Evolutionary conservation across 2,888 invertebrate species (phyloP).

Genomic region (Stenolophus ochropezus): DNA sequence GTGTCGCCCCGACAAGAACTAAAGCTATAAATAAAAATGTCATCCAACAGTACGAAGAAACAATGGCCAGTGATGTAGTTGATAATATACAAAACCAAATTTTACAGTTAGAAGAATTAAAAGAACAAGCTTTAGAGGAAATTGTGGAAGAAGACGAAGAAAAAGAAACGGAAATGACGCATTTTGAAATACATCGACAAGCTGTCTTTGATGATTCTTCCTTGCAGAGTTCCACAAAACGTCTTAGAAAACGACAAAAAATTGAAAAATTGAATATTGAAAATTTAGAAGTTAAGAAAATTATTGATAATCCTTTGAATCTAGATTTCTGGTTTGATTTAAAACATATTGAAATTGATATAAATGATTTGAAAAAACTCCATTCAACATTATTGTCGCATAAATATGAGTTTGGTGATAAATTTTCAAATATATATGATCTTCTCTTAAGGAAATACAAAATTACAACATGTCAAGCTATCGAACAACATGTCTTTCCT

Average conservation of each 20-base stretch:
- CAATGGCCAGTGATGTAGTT: not conserved
- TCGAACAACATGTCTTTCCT: conserved; percentile 43
- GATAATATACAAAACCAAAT: conserved; percentile 4
- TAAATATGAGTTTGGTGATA: not conserved
- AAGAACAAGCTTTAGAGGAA: conserved; percentile 58
- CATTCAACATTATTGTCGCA: conserved; percentile 30
- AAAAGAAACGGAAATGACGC: conserved; percentile 57
- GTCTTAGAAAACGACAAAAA: not conserved
- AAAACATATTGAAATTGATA: conserved; percentile 14
- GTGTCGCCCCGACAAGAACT: conserved; percentile 50
- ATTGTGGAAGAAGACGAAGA: conserved; percentile 55
- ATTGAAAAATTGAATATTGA: conserved; percentile 14
- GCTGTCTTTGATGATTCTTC: conserved; percentile 44
- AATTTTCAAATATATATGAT: conserved; percentile 46
- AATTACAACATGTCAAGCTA: conserved; percentile 57
- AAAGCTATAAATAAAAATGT: conserved; percentile 58
- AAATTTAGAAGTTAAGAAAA: not conserved
- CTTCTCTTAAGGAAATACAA: conserved; percentile 60
- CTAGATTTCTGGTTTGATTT: conserved; percentile 4
- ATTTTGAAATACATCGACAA: conserved; percentile 43
- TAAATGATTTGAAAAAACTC: conserved; percentile 35
- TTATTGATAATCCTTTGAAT: not conserved
- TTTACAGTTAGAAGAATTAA: conserved; percentile 48
- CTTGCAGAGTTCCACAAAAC: conserved; percentile 4
- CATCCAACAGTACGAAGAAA: conserved; percentile 7